Conservation (phyloP, 1,140 invertebrate species). For the Magallana gigas region DNA sequence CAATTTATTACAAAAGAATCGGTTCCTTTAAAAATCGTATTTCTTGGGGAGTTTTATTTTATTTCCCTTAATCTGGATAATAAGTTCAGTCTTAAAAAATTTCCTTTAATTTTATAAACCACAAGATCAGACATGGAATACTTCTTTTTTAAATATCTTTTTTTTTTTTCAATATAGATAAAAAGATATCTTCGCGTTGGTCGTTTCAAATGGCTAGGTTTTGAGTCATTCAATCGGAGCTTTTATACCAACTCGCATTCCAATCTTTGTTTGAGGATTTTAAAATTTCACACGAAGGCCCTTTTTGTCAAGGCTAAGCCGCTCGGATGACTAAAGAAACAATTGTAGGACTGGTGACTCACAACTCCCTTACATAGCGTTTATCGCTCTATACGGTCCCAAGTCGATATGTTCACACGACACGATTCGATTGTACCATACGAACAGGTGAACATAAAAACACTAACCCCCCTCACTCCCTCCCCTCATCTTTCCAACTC, state of each 20-base stretch:
- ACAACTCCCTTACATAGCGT: not conserved
- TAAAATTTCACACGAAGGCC: slow-evolving; percentile 8
- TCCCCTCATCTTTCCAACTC: not conserved
- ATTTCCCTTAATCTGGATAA: no score
- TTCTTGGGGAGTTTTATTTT: not conserved
- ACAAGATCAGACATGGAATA: slow-evolving; percentile 9
- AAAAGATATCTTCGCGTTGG: slow-evolving; percentile 38
- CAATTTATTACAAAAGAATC: not conserved
- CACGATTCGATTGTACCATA: slow-evolving; percentile 1
- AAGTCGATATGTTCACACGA: not conserved
- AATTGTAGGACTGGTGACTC: not conserved
- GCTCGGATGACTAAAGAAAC: slow-evolving; percentile 18
- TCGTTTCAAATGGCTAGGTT: slow-evolving; percentile 35
- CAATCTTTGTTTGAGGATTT: slow-evolving; percentile 32
- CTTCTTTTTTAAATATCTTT: slow-evolving; percentile 22
- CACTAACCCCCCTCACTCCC: not conserved
- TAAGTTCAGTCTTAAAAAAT: not conserved
- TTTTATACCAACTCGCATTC: slow-evolving; percentile 27
- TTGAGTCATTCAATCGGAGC: slow-evolving; percentile 15
- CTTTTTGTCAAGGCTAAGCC: slow-evolving; percentile 32
- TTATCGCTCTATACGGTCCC: not conserved
- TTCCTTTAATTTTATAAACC: not conserved
- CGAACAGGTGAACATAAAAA: not conserved
- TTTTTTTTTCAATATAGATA: slow-evolving; percentile 1
- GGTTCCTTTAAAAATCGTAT: not conserved